These are phyloP conservation scores for Gonioctena quinquepunctata DNA, from an alignment of 1,140 invertebrate species.

Conservation along the genomic window DNA sequence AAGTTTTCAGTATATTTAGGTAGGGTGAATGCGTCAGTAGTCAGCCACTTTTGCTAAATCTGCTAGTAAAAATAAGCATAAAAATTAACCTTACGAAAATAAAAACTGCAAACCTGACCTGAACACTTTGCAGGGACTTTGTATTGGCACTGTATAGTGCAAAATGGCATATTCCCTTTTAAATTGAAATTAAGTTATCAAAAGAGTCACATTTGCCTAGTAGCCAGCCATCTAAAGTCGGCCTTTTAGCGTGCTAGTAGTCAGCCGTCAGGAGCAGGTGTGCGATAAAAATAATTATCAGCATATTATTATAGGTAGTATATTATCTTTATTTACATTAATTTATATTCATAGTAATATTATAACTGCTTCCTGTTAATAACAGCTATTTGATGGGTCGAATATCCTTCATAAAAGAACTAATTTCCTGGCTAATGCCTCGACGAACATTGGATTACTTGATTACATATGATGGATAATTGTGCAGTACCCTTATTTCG, in stretches of 20 bases:
- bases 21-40: background rate
- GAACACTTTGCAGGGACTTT: background rate
- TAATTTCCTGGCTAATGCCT: too few relatives aligned
- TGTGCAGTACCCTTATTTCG: background rate
- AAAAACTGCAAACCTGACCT: background rate
- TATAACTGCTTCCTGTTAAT: too few relatives aligned
- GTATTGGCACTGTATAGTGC: background rate
- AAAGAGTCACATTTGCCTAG: background rate
- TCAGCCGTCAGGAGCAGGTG: background rate
- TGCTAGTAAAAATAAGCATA: background rate
- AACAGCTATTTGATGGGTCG: too few relatives aligned
- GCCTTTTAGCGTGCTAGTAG: background rate
- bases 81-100: background rate
- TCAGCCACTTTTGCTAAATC: background rate
- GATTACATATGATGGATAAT: too few relatives aligned
- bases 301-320: too few relatives aligned
- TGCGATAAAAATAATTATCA: too few relatives aligned
- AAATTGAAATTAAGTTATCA: background rate
- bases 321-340: too few relatives aligned
- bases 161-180: background rate
- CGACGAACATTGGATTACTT: background rate
- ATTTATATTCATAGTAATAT: too few relatives aligned
- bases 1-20: too few relatives aligned
- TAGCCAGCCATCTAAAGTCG: background rate
- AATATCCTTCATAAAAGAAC: too few relatives aligned